Conservation (phyloP, 2,113 vertebrate genomes). For the Motacilla tschutschensis region DNA sequence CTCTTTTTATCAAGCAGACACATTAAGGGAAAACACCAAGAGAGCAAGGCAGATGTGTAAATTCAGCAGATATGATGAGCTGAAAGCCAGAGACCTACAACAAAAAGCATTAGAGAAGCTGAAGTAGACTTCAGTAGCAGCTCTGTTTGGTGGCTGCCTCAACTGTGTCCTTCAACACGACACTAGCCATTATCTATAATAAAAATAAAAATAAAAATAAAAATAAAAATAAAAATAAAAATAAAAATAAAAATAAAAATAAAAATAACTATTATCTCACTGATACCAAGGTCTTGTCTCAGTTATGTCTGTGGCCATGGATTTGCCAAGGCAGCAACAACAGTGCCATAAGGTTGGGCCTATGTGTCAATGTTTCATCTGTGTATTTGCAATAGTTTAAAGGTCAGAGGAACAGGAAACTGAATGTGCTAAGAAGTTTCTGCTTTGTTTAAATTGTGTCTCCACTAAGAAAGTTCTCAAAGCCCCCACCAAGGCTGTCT, state of each 20-base stretch:
- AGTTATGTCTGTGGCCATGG: not conserved
- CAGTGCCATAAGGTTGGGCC: rapidly evolving
- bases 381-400: not conserved
- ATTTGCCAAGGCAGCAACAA: not conserved
- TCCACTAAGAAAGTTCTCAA: not conserved
- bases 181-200: too few relatives aligned
- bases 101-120: not conserved
- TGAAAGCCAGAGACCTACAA: not conserved
- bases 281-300: not conserved
- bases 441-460: not conserved
- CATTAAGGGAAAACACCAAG: not conserved
- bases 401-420: not conserved
- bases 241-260: too few relatives aligned
- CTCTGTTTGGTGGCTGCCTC: not conserved
- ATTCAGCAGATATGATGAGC: not conserved
- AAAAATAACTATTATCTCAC: not conserved
- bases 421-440: not conserved
- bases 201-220: too few relatives aligned
- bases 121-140: not conserved
- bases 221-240: too few relatives aligned
- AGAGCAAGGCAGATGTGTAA: not conserved
- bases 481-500: not conserved
- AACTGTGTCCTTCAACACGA: not conserved
- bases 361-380: not conserved
- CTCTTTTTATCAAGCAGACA: not conserved